Evolutionary conservation across 2,888 invertebrate species (phyloP), one percentile per base, ranked within the genome.

Genomic region (Lithophane socia): DNA sequence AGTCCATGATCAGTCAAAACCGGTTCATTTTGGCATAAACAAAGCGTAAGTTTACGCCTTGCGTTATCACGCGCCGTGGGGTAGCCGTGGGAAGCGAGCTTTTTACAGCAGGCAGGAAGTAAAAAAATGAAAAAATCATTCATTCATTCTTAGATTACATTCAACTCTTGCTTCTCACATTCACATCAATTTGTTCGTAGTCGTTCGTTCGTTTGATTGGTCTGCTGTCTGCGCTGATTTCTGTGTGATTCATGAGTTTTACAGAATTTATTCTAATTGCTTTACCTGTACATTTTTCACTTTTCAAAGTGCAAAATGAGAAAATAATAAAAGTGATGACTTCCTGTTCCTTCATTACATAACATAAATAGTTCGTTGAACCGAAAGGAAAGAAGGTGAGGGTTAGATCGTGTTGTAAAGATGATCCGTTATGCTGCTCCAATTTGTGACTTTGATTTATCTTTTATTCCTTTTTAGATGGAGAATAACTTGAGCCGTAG

Each of bases 401-500:
- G 92, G 92, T 93, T 92, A 91, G 90, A 90, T 92, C 89, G 88
- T 92, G 90, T 90, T 88, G 86, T 91, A 87, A 89, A 91, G 90
- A 84, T 91, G 90, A 93, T 95, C 95, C 95, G 95, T 94, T 95
- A 94, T 75, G 86, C 91, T 89, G 89, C 90, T 91, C 89, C 71
- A 82, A 75, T 69, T 84, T 89, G 85, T 88, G 91, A 92, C 87
- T 92, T 91, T 90, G 84, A 87, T 90, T 47, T 85, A 93, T 93
- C 90, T 93, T 92, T 91, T 88, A 88, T 87, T 88, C 86, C 79
- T 89, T 93, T 93, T 77, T 91, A 96, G 95, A 96, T 96, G 96
- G 96, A 96, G 90, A 96, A 95, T 91, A 97, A 95, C 92, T 91
- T 97, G 84, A 97, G 97, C 92, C 97, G 97, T 87, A 97, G 97